Evolutionary conservation across 92 coral and sea anemone species (phyloP).

Genomic region (Zoanthus gigantus): DNA sequence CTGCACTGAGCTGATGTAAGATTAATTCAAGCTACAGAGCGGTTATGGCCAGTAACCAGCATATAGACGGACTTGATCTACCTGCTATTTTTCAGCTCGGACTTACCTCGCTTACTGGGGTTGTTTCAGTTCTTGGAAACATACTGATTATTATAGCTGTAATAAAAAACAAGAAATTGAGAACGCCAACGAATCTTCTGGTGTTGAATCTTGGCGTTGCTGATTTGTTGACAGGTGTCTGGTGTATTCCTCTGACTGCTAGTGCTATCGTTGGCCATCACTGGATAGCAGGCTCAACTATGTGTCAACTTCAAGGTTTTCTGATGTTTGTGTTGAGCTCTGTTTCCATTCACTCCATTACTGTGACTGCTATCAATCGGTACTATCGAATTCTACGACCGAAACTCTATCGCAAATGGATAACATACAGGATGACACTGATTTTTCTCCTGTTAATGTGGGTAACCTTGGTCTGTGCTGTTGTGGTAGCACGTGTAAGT

Average conservation of each 20-base stretch:
- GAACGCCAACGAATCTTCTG: slow-evolving; percentile 23
- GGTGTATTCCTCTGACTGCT: slow-evolving; percentile 21
- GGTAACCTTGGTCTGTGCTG: slow-evolving; percentile 2
- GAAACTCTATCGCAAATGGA: slow-evolving; percentile 25
- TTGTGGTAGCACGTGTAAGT: not conserved
- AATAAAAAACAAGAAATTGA: slow-evolving; percentile 26
- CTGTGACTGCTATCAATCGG: slow-evolving; percentile 32
- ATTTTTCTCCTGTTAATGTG: slow-evolving; percentile 20
- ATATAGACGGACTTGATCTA: not conserved
- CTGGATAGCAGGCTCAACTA: slow-evolving; percentile 4
- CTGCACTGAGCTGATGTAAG: too few relatives aligned
- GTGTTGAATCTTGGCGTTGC: slow-evolving; percentile 21
- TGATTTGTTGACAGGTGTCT: slow-evolving; percentile 16
- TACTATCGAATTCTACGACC: slow-evolving; percentile 25
- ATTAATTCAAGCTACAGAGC: too few relatives aligned
- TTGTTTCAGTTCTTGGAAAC: slow-evolving; percentile 26
- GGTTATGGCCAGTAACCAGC: not conserved
- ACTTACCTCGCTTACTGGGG: not conserved
- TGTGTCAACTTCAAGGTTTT: slow-evolving; percentile 34
- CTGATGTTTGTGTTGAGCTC: slow-evolving; percentile 11
- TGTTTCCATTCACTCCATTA: slow-evolving; percentile 29
- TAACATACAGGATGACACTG: slow-evolving; percentile 19
- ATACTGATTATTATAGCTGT: slow-evolving; percentile 13
- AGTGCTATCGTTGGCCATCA: slow-evolving; percentile 2
- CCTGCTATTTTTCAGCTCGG: not conserved